A percentile compares a stretch with the other conserved stretches of the same genome.
Conservation (phyloP, 2,888 invertebrate species). For the Drosophila testacea region DNA sequence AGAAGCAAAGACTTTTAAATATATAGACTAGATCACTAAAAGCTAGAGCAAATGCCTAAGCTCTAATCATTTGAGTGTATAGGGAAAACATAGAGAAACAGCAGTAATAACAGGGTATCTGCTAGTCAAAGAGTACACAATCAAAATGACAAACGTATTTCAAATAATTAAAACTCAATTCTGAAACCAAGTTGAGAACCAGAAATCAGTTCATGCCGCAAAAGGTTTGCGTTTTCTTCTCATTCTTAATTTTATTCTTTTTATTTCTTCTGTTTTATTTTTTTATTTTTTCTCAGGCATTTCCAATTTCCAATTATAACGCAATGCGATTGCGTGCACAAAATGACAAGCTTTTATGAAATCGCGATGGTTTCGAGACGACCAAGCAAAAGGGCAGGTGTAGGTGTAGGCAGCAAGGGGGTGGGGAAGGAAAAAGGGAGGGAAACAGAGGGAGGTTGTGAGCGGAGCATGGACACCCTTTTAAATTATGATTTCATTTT, state of each 20-base stretch:
- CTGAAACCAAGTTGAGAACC: neutral
- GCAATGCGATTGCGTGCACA: constrained; percentile 76
- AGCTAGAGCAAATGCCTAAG: no score
- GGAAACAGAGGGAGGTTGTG: neutral
- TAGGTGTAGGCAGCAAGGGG: neutral
- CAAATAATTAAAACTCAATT: neutral
- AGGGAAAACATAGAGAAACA: no score
- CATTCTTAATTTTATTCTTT: constrained; percentile 9
- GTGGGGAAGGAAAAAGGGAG: neutral
- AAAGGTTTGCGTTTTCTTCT: constrained; percentile 1
- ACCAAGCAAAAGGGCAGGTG: constrained; percentile 2
- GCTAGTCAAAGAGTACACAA: neutral
- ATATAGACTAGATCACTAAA: no score
- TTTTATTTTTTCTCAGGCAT: constrained; percentile 49
- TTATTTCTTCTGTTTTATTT: constrained; percentile 11
- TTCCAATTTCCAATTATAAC: constrained; percentile 76
- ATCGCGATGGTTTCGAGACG: constrained; percentile 60
- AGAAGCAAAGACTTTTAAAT: no score
- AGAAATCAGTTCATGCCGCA: neutral
- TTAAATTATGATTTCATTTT: constrained; percentile 75
- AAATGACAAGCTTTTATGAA: constrained; percentile 77
- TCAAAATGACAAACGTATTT: neutral
- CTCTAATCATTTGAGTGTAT: no score
- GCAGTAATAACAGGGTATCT: neutral
- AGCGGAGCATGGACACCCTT: constrained; percentile 43